Base-by-base conservation (phyloP, 2,113 vertebrate genomes). In the Uria aalge region DNA sequence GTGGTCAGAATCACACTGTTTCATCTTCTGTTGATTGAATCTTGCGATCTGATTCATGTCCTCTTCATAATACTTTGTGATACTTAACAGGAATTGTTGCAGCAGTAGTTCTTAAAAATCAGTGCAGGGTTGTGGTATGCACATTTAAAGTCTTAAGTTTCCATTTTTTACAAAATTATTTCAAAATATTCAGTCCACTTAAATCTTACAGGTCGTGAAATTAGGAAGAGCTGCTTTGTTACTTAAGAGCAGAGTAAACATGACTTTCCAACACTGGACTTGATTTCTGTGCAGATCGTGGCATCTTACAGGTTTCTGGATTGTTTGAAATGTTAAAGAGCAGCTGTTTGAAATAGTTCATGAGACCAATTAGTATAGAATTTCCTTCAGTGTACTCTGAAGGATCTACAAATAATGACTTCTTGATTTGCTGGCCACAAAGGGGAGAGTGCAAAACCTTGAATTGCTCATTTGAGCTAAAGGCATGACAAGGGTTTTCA, bases 401-500 rank as follows among this genome's bases (percentile, higher is more conserved):
- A 80, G 45, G 26, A 48, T 82, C 59, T 2, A 2, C 69, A 53
- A 48, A 24, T 82, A 68, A 48, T 17, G 36, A n/a, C 14, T 43
- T 81, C 15, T 76, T 15, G 5, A 45, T 91, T 91, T 87, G 14
- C 32, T 81, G 53, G 5, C 57, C 53, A 32, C 34, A 59, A 43
- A 74, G 17, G 20, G 20, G 24, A 45, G 9, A 38, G 3, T 20
- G 55, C 21, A 68, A 71, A 52, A 74, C 40, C 73, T 79, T 48
- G 16, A 62, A 17, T 84, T 69, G n/a, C 15, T 90, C 8, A 20
- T 50, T 57, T 78, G 36, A 75, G 47, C 41, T 48, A 40, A 47
- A 97, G 97, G 97, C 97, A 96, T 98, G 18, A 66, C 82, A n/a
- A 38, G 15, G 27, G 19, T 78, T 94, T 82, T 34, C 5, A 8